Percentiles rank a stretch among this genome's conserved stretches.
Evolutionary conservation across 2,888 invertebrate species (phyloP).

Genomic region (Sarcophaga variegata): DNA sequence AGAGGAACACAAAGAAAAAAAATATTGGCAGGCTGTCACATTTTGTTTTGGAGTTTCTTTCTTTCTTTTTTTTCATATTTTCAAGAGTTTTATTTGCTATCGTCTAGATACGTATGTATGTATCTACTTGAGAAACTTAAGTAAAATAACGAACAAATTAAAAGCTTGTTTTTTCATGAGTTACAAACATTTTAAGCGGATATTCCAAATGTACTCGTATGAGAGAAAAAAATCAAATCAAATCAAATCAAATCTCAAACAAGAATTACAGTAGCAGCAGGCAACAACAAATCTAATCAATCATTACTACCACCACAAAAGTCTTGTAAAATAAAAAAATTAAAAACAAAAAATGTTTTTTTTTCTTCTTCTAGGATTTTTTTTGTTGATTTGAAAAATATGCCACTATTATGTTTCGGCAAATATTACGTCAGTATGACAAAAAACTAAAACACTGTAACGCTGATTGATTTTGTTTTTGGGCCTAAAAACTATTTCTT

Average conservation of each 20-base stretch:
- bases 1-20: background rate
- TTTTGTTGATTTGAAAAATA: constrained; percentile 23
- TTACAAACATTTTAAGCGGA: constrained; percentile 46
- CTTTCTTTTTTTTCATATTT: background rate
- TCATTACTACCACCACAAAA: constrained; percentile 8
- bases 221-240: constrained; percentile 1
- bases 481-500: constrained; percentile 48
- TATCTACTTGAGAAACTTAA: background rate
- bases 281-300: constrained; percentile 22
- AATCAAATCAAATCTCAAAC: constrained; percentile 15
- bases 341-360: constrained; percentile 23
- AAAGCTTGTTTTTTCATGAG: constrained; percentile 52
- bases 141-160: constrained; percentile 58
- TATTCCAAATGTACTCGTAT: constrained; percentile 19
- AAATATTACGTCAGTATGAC: constrained; percentile 49
- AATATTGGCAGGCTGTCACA: constrained; percentile 39
- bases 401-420: constrained; percentile 43
- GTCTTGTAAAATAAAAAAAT: background rate
- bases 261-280: constrained; percentile 12
- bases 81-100: too few relatives aligned
- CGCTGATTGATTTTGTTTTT: constrained; percentile 49
- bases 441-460: constrained; percentile 14
- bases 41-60: constrained; percentile 29
- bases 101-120: too few relatives aligned
- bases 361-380: too few relatives aligned